Percentiles rank a stretch among this genome's conserved stretches.
These are phyloP conservation scores for Salvelinus namaycush DNA, from an alignment of 2,113 vertebrate species.

Conservation along the genomic window DNA sequence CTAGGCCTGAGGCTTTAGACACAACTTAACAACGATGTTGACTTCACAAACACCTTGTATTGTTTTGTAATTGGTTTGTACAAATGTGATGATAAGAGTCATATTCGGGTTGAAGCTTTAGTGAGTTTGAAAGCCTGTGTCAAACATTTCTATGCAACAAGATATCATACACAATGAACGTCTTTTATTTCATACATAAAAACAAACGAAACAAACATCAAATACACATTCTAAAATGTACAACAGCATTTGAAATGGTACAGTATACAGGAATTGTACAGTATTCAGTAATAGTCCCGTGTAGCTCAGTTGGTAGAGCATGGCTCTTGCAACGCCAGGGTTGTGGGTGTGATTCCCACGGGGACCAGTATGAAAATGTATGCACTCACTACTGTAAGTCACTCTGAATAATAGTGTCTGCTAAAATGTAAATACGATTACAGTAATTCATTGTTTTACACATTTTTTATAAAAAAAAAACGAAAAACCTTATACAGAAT, in stretches of 20 bases:
- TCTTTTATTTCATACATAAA: slow-evolving; percentile 45
- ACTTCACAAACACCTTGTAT: no score
- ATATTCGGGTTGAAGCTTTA: no score
- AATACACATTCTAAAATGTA: slow-evolving; percentile 40
- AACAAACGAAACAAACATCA: slow-evolving; percentile 31
- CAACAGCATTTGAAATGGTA: slow-evolving; percentile 27
- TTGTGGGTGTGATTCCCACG: no score
- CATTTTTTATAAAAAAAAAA: slow-evolving; percentile 24
- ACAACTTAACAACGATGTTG: background rate
- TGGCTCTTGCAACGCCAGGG: no score
- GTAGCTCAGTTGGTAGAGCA: no score
- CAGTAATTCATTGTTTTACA: slow-evolving; percentile 9
- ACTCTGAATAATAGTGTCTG: no score
- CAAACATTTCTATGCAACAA: background rate
- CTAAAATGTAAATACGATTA: background rate
- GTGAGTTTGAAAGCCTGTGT: background rate
- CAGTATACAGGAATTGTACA: background rate
- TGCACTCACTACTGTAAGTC: no score
- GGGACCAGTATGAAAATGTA: no score
- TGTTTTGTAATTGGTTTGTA: background rate
- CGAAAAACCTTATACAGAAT: slow-evolving; percentile 1
- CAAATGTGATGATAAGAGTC: background rate
- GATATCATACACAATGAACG: slow-evolving; percentile 25
- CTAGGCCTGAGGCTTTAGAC: no score
- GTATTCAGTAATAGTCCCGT: no score